phyloP scores from a whole-genome alignment of 2,888 invertebrate genomes.

The Drosophila mayaguana region DNA sequence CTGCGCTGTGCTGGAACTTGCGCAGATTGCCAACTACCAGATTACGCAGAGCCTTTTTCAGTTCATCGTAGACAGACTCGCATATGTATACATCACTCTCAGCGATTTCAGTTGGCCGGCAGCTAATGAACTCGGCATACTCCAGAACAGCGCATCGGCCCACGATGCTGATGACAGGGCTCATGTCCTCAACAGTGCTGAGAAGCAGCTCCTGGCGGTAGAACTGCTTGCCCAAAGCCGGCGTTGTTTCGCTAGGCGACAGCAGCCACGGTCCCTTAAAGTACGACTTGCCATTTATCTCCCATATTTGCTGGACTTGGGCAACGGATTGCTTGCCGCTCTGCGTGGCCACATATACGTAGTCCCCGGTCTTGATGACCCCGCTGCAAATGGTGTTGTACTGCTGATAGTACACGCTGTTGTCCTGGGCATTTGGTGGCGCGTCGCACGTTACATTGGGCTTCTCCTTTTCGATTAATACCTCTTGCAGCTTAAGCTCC shows the following conservation, averaged over 20 bases:
- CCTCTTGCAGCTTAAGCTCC: conserved; percentile 92
- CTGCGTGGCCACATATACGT: conserved; percentile 96
- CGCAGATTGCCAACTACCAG: conserved; percentile 89
- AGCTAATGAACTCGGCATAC: conserved; percentile 94
- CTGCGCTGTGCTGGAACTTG: conserved; percentile 92
- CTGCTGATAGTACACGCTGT: conserved; percentile 96
- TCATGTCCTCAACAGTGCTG: conserved; percentile 95
- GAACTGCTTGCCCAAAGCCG: conserved; percentile 91
- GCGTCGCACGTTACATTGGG: conserved; percentile 92
- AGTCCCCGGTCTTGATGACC: conserved; percentile 95
- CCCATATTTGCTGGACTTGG: conserved; percentile 97
- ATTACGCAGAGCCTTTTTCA: conserved; percentile 90
- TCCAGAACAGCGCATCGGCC: conserved; percentile 96
- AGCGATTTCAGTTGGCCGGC: conserved; percentile 96
- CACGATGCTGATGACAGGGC: conserved; percentile 95
- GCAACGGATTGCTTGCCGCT: conserved; percentile 96
- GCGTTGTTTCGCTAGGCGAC: conserved; percentile 94
- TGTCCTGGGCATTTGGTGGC: conserved; percentile 90
- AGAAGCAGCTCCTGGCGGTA: conserved; percentile 97
- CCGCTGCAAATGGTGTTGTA: conserved; percentile 94
- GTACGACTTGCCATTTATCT: conserved; percentile 95
- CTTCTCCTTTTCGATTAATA: conserved; percentile 93
- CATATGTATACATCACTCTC: conserved; percentile 97
- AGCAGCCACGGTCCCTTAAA: conserved; percentile 98
- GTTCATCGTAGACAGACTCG: conserved; percentile 96